Percentiles rank a stretch among this genome's conserved stretches.
Evolutionary conservation across 2,888 invertebrate species (phyloP).

Genomic region (Zaprionus obscuricornis): DNA sequence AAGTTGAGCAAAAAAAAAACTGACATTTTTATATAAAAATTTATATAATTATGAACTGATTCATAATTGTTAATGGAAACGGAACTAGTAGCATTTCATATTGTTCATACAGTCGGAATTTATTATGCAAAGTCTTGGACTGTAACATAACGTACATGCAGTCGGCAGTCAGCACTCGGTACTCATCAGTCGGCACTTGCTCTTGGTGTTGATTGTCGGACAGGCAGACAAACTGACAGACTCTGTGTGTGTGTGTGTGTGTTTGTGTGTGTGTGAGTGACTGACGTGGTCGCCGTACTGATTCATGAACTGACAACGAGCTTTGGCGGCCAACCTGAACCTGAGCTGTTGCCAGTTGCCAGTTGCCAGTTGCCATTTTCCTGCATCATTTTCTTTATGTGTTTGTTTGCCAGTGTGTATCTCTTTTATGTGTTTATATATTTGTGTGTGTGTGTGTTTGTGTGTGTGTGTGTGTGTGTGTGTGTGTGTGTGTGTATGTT

Average conservation of each 20-base stretch:
- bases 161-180: too few species aligned
- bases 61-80: too few species aligned
- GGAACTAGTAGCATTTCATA: too few species aligned
- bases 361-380: too few species aligned
- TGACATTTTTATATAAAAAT: too few species aligned
- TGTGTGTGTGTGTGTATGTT: constrained; percentile 20
- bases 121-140: too few species aligned
- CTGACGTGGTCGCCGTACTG: constrained; percentile 52
- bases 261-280: constrained; percentile 15
- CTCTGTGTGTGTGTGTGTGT: constrained; percentile 8
- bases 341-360: too few species aligned
- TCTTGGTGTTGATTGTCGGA: constrained; percentile 57
- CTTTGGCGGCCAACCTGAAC: constrained; percentile 64
- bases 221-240: constrained; percentile 11
- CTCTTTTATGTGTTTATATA: too few species aligned
- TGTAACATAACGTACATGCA: too few species aligned
- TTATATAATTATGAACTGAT: too few species aligned
- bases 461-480: background rate
- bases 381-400: background rate
- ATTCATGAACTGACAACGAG: constrained; percentile 74
- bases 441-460: too few species aligned
- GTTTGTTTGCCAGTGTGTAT: background rate
- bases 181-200: constrained; percentile 11
- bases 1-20: background rate
- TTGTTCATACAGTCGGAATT: too few species aligned